Evolutionary conservation across 2,888 invertebrate genomes (phyloP).

Genomic region (Macaria liturata): DNA sequence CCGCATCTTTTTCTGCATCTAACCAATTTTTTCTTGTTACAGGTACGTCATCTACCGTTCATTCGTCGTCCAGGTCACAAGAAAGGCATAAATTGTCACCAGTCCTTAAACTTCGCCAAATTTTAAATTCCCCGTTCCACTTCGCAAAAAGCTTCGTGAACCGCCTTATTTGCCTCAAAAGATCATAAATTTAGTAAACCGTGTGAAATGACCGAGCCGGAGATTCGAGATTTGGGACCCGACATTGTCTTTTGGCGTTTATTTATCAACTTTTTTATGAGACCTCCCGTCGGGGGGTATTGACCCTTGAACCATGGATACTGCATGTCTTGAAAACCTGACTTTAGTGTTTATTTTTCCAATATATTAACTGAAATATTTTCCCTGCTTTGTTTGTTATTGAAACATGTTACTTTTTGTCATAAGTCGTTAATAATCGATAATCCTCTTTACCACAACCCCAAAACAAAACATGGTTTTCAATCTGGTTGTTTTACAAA

Average conservation of each 20-base stretch:
- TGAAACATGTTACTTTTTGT: too few species aligned
- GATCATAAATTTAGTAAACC: slow-evolving; percentile 54
- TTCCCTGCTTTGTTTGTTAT: too few species aligned
- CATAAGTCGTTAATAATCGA: too few species aligned
- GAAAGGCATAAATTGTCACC: slow-evolving; percentile 18
- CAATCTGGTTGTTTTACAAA: too few species aligned
- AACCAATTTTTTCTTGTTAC: slow-evolving; percentile 37
- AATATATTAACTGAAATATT: too few species aligned
- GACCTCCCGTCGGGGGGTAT: slow-evolving; percentile 26
- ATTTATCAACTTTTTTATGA: slow-evolving; percentile 38
- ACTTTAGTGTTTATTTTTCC: too few species aligned
- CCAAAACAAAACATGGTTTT: too few species aligned
- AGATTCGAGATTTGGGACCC: slow-evolving; percentile 17
- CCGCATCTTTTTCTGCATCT: not conserved
- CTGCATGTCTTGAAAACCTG: too few species aligned
- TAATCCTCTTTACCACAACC: too few species aligned
- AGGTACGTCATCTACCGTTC: slow-evolving; percentile 28
- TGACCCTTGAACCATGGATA: slow-evolving; percentile 11
- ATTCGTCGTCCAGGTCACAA: slow-evolving; percentile 9
- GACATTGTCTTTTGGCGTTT: slow-evolving; percentile 35
- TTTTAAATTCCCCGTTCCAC: slow-evolving; percentile 46
- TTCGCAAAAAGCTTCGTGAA: slow-evolving; percentile 31
- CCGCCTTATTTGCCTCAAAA: slow-evolving; percentile 55
- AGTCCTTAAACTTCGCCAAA: slow-evolving; percentile 35
- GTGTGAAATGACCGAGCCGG: slow-evolving; percentile 46